A percentile compares a stretch with the other conserved stretches of the same genome.
phyloP scores from a whole-genome alignment of 2,113 vertebrate species.

The Hoplias malabaricus region DNA sequence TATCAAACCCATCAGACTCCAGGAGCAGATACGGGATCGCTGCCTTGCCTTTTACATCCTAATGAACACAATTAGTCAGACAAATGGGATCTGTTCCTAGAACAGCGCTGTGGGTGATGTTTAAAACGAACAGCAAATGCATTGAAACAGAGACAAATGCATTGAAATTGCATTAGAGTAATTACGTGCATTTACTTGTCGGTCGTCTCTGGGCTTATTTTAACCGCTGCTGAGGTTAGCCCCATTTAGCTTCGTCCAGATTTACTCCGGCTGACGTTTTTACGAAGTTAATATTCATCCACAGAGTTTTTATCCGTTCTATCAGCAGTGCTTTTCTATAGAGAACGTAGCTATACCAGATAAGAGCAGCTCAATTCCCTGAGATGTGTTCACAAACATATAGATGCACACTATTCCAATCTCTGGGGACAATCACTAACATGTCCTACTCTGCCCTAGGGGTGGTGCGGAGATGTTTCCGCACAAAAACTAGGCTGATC shows the following conservation, averaged over 20 bases:
- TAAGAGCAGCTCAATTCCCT: too few species aligned
- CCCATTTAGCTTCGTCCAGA: background rate
- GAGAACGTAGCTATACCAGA: too few species aligned
- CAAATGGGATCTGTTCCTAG: slow-evolving; percentile 20
- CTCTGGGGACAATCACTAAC: slow-evolving; percentile 53
- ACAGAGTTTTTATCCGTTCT: too few species aligned
- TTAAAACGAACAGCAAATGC: background rate
- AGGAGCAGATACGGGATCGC: background rate
- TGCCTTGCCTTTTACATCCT: slow-evolving; percentile 13
- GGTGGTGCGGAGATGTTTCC: slow-evolving; percentile 54
- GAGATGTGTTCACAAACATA: background rate
- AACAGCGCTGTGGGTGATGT: background rate
- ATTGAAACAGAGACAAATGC: background rate
- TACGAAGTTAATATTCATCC: too few species aligned
- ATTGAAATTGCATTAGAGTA: background rate
- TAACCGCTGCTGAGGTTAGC: background rate
- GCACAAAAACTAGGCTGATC: slow-evolving; percentile 42
- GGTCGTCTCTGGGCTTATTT: too few species aligned
- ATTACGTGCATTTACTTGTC: background rate
- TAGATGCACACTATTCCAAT: too few species aligned
- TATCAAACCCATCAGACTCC: background rate
- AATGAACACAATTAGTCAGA: slow-evolving; percentile 1
- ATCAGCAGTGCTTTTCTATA: too few species aligned
- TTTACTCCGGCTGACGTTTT: too few species aligned
- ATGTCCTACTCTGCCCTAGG: slow-evolving; percentile 52